phyloP scores from a whole-genome alignment of 2,113 vertebrate genomes.

The Tenebrosternarchus preto region DNA sequence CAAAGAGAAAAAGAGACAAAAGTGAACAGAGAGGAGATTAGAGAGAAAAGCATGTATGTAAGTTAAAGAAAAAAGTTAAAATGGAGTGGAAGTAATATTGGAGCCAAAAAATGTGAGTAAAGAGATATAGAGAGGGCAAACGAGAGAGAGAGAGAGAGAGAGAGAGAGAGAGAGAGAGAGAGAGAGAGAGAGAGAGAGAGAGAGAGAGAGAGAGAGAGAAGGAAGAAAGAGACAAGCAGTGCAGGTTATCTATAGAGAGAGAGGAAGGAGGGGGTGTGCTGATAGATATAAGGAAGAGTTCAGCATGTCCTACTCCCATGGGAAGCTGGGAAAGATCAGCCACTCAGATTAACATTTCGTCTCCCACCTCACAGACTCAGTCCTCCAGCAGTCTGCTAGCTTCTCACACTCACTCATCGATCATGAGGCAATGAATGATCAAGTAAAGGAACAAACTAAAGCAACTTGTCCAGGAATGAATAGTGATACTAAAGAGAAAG shows the following conservation, averaged over 20 bases:
- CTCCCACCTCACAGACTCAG: slow-evolving; percentile 32
- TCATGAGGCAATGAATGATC: slow-evolving; percentile 26
- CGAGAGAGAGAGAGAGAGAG: background rate
- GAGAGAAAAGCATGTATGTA: too few species aligned
- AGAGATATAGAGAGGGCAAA: background rate
- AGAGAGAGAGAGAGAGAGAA: background rate
- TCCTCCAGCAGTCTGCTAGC: slow-evolving; percentile 14
- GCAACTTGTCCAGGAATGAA: slow-evolving; percentile 36
- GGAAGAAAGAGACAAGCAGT: background rate
- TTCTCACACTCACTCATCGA: slow-evolving; percentile 24
- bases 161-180: slow-evolving; percentile 5
- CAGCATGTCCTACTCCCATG: slow-evolving; percentile 48
- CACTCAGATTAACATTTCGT: slow-evolving; percentile 52
- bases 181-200: slow-evolving; percentile 12
- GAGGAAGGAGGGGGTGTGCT: slow-evolving; percentile 16
- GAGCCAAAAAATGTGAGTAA: background rate
- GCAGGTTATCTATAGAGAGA: slow-evolving; percentile 22
- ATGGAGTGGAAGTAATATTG: too few species aligned
- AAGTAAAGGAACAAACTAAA: slow-evolving; percentile 31
- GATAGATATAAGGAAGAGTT: slow-evolving; percentile 49
- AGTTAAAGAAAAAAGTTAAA: too few species aligned
- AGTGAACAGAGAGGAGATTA: too few species aligned
- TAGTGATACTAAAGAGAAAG: background rate
- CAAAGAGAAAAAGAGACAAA: too few species aligned
- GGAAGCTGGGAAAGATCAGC: slow-evolving; percentile 47